A percentile compares a stretch with the other conserved stretches of the same genome.
Conservation (phyloP, 1,140 invertebrate genomes). For the Maniola jurtina region DNA sequence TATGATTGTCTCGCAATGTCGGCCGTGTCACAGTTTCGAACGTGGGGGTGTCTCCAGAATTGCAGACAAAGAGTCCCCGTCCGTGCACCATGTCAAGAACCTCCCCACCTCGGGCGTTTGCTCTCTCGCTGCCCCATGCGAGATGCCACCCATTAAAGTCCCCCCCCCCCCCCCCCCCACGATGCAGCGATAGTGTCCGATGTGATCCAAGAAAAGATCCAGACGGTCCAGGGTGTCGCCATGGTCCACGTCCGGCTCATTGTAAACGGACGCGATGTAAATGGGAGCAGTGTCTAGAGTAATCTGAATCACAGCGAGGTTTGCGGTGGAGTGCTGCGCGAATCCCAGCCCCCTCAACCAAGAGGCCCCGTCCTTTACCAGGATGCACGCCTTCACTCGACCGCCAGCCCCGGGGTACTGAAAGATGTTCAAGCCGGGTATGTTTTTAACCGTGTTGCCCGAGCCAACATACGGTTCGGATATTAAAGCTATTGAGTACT, state of each 20-base stretch:
- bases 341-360: conserved; percentile 5
- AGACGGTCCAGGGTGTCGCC: background rate
- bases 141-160: conserved; percentile 25
- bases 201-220: conserved; percentile 19
- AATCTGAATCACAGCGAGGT: background rate
- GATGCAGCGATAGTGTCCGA: background rate
- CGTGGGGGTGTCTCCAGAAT: conserved; percentile 23
- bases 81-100: background rate
- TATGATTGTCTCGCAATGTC: conserved; percentile 13
- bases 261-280: conserved; percentile 19
- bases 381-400: conserved; percentile 18
- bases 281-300: background rate
- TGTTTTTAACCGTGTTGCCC: background rate
- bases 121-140: conserved; percentile 6
- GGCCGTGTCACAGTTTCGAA: conserved; percentile 22
- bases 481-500: background rate
- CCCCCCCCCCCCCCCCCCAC: conserved; percentile 22
- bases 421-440: background rate
- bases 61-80: conserved; percentile 16
- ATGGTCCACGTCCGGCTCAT: conserved; percentile 19
- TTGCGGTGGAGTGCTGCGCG: conserved; percentile 8
- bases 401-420: conserved; percentile 8
- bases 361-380: conserved; percentile 3
- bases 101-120: conserved; percentile 13
- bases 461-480: conserved; percentile 12